Evolutionary conservation across 2,888 invertebrate species (phyloP).

Genomic region (Balanococcus diminutus): DNA sequence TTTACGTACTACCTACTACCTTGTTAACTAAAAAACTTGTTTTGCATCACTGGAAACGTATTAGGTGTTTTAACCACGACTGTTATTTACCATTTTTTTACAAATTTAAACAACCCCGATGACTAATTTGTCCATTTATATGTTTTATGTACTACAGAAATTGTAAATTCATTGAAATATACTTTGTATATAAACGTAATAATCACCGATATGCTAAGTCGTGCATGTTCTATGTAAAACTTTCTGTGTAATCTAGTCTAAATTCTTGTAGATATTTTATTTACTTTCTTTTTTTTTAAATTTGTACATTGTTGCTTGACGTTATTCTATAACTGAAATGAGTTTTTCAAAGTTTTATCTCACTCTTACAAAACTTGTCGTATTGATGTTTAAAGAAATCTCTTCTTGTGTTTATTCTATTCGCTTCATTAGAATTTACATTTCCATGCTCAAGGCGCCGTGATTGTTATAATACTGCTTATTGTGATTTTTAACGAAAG

Average conservation of each 20-base stretch:
- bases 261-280: conserved; percentile 50
- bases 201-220: conserved; percentile 31
- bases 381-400: neutral
- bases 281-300: conserved; percentile 4
- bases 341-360: neutral
- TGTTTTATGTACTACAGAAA: neutral
- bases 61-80: neutral
- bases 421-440: neutral
- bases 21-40: neutral
- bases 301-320: neutral
- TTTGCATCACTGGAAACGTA: conserved; percentile 2
- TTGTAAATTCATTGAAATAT: conserved; percentile 20
- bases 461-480: neutral
- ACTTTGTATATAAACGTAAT: conserved; percentile 24
- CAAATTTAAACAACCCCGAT: neutral
- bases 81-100: neutral
- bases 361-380: neutral
- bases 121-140: neutral
- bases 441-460: neutral
- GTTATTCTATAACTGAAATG: neutral
- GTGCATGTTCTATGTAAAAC: conserved; percentile 49
- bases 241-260: conserved; percentile 55
- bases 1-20: neutral
- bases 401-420: neutral
- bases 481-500: neutral